A percentile compares a stretch with the other conserved stretches of the same genome.
Conservation (phyloP, 2,888 invertebrate species). For the Stenotaenia linearis region DNA sequence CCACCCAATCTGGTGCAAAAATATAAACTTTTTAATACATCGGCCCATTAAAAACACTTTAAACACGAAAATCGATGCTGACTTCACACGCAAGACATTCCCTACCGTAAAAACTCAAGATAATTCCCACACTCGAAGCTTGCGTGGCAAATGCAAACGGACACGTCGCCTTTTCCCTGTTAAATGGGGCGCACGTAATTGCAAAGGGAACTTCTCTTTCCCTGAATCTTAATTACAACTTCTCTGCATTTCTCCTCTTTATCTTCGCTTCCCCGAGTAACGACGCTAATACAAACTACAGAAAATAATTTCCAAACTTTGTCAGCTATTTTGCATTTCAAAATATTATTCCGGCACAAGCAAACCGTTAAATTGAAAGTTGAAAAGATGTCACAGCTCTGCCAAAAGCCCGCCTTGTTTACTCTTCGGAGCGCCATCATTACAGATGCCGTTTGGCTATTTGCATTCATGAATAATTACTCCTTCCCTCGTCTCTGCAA, state of each 20-base stretch:
- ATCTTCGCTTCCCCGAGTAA: neutral
- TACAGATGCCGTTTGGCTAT: neutral
- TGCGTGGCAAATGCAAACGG: neutral
- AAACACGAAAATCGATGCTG: too few relatives aligned
- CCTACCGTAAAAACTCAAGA: neutral
- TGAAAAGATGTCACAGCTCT: neutral
- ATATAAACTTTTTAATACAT: too few relatives aligned
- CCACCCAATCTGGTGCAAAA: too few relatives aligned
- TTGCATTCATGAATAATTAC: slow-evolving; percentile 7
- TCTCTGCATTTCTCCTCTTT: neutral
- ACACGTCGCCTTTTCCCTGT: neutral
- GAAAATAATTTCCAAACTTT: neutral
- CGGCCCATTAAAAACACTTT: too few relatives aligned
- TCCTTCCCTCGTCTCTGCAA: neutral
- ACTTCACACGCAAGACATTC: neutral
- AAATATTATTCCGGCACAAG: neutral
- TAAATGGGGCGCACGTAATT: slow-evolving; percentile 13
- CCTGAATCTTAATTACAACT: neutral
- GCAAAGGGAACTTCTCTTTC: neutral
- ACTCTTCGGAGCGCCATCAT: neutral
- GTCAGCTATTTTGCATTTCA: neutral
- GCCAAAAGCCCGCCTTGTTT: neutral
- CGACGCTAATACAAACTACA: neutral
- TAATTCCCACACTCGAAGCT: neutral
- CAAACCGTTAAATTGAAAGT: neutral